phyloP scores from a whole-genome alignment of 2,888 invertebrate species.

The Watsonalla cultraria region DNA sequence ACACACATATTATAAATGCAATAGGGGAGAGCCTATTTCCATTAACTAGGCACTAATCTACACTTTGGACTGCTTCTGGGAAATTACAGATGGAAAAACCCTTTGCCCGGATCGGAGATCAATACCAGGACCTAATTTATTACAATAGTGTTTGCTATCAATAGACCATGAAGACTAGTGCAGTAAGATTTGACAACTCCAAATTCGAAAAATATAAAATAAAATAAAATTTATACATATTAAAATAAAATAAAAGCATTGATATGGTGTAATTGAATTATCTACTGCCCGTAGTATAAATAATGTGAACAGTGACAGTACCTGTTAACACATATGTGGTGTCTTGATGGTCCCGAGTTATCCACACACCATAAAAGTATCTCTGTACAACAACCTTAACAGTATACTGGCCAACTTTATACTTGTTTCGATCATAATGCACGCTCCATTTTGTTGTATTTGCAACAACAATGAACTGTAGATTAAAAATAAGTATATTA shows the following conservation, averaged over 20 bases:
- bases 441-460: constrained; percentile 81
- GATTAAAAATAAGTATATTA: constrained; percentile 7
- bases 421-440: constrained; percentile 72
- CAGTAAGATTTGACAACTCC: too few relatives aligned
- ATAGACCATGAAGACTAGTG: too few relatives aligned
- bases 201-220: neutral
- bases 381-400: constrained; percentile 74
- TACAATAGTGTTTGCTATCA: too few relatives aligned
- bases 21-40: too few relatives aligned
- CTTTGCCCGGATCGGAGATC: too few relatives aligned
- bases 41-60: too few relatives aligned
- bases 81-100: too few relatives aligned
- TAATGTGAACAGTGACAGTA: constrained; percentile 11
- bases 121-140: too few relatives aligned
- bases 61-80: too few relatives aligned
- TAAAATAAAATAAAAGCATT: neutral
- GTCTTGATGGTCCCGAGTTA: constrained; percentile 29
- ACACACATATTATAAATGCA: too few relatives aligned
- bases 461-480: constrained; percentile 61
- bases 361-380: constrained; percentile 55
- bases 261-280: too few relatives aligned
- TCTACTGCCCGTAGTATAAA: too few relatives aligned
- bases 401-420: constrained; percentile 79
- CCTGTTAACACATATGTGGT: constrained; percentile 59
- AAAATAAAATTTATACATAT: constrained; percentile 2